Evolutionary conservation across 2,797 vertebrate species (phyloP), one percentile per base, ranked within the genome.

Genomic region (Hirundo rustica): DNA sequence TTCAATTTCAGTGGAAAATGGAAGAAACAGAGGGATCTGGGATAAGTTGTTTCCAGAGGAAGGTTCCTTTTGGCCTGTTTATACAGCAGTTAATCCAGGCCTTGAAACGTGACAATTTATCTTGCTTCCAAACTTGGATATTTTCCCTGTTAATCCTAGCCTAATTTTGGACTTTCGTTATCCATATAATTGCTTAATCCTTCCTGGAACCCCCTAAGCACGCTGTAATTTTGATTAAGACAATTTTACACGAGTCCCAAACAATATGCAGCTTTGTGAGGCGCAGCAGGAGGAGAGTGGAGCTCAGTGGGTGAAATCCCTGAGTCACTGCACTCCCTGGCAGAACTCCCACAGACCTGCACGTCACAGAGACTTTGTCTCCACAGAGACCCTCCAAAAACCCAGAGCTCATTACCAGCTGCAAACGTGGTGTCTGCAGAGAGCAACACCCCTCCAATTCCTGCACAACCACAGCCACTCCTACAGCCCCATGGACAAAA

Each of bases 151-250:
- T 93, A 92, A 95, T 93, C 86, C 88, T 57, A 65, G 70, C 71
- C 75, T 93, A 96, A 96, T 92, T 93, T 80, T 92, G 88, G 86
- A 87, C 94, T 93, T 94, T 94, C 61, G 93, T 97, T 95, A 95
- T 80, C 88, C 84, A 61, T 16, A 79, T 82, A 94, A 96, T 95
- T 96, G 78, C 75, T 55, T 93, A 93, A 96, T 92, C 81, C 87
- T 91, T 95, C 75, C 86, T 71, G 91, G 86, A 93, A 76, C 73
- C 57, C 86, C 36, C 67, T 54, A 64, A 85, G 91, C n/a, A 3
- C 32, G 29, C 78, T 83, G 84, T 79, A 85, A 87, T 95, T 79
- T 93, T 87, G 93, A 95, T 96, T 83, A 91, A 91, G 84, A 65
- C 84, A 87, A 36, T 95, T 95, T 85, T 34, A 57, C 84, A 89